These are phyloP conservation scores for Nansenia antarctica DNA, from an alignment of 2,113 vertebrate genomes.

Conservation along the genomic window DNA sequence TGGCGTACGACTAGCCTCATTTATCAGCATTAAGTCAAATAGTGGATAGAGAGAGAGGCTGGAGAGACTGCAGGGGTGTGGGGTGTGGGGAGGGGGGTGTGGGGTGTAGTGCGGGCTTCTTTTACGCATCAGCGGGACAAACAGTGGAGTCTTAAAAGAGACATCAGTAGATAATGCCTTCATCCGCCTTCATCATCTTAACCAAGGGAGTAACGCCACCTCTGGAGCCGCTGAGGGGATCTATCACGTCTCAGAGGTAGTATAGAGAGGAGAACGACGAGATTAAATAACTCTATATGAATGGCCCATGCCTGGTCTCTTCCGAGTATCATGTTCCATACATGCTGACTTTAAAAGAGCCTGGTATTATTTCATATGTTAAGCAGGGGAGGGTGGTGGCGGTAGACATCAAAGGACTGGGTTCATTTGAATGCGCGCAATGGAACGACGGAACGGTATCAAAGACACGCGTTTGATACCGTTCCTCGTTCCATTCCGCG, in stretches of 20 bases:
- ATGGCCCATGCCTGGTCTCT: no score
- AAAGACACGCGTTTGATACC: no score
- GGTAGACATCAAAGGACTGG: no score
- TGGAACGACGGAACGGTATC: no score
- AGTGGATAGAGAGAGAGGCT: constrained; percentile 41
- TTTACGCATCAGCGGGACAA: constrained; percentile 23
- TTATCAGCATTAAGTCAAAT: constrained; percentile 70
- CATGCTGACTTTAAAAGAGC: no score
- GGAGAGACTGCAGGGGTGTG: constrained; percentile 8
- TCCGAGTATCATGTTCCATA: no score
- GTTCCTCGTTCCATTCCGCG: no score
- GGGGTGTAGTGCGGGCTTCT: constrained; percentile 22
- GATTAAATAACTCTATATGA: no score
- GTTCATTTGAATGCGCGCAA: no score
- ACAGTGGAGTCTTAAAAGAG: constrained; percentile 49
- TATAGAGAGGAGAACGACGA: no score
- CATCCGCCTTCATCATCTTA: constrained; percentile 11
- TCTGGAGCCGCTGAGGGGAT: neutral
- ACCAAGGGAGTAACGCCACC: neutral
- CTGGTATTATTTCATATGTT: no score
- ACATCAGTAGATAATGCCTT: constrained; percentile 49
- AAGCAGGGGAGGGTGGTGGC: no score
- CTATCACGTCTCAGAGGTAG: neutral
- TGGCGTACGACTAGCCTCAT: constrained; percentile 47
- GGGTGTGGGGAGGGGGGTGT: neutral